Base-by-base conservation (phyloP, 2,888 invertebrate genomes). In the Zaprionus bogoriensis region DNA sequence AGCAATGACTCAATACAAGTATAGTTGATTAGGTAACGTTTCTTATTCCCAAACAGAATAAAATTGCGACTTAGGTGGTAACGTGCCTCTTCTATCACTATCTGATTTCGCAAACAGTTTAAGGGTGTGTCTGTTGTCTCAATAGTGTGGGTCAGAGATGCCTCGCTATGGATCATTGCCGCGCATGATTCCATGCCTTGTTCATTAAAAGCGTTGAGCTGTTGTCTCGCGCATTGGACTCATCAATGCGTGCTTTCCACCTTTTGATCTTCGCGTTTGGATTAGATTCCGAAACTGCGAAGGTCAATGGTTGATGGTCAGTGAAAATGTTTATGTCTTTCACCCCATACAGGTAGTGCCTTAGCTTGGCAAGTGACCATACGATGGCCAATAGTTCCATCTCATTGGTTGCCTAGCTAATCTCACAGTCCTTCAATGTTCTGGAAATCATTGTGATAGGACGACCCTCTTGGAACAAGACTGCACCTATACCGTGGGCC, bases 291-390 rank as follows among this genome's bases (percentile, higher is more conserved):
- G 5, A 7, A 45, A 19, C 45, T 30, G 30, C 3, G n/a, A n/a
- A n/a, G n/a, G 20, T 30, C 3, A 45, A 17, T 10, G 30, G 45
- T 12, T 20, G 28, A n/a, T 28, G 45, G 4, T 45, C 30, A 4
- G 45, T 45, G 3, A 45, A 9, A 2, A 45, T 45, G 1, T n/a
- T n/a, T n/a, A 9, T 28, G 17, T 30, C 28, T 30, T 45, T 45
- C 2, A 4, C 3, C 2, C 45, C 46, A 20, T n/a, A 22, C 0
- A 46, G 28, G 6, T 45, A 89, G 0, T 87, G 89, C 9, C 89
- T 36, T 27, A 89, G 89, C 42, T 89, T 77, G 10, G 2, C 23
- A 28, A 50, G 1, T 41, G 19, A 48, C 65, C 10, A 69, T 10
- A 27, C 10, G 2, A 27, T 27, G 7, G 27, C 27, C 10, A 27